Base-by-base conservation (phyloP, 2,797 vertebrate genomes). In the Yasuhikotakia modesta region DNA sequence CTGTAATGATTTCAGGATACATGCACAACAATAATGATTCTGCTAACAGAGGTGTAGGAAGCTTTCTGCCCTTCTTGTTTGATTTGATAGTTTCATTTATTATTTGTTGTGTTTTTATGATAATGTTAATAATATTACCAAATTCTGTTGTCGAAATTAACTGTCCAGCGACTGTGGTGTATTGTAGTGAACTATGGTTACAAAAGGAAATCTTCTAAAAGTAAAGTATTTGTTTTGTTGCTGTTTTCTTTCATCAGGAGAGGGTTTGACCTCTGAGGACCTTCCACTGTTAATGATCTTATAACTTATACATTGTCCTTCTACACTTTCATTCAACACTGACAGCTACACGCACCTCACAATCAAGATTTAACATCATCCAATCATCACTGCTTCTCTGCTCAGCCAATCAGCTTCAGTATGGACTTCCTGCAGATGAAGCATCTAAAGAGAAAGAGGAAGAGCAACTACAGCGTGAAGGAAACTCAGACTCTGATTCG, bases 381-480 rank as follows among this genome's bases (percentile, higher is more conserved):
- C 14, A 8, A 14, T 21, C 17, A 30, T 12, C 55, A 24, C 61
- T 27, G 4, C n/a, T 3, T 53, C 52, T 8, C 32, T 53, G 46
- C 21, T 50, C 35, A 32, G 30, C 30, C 30, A 32, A 32, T 32
- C 2, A 32, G 30, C 35, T 39, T 39, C 86, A 90, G 86, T 83
- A 88, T 93, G 91, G 90, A 92, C 90, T 92, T 91, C 84, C 85
- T 92, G 71, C 90, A 95, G 90, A 94, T 96, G 91, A 97, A 96
- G 90, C 95, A 97, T 84, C 90, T 96, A 77, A 96, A 96, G 91
- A 94, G 96, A 83, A 97, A 96, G 89, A 93, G 96, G 80, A 98
- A 98, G 94, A 97, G 95, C 84, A 98, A 98, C 92, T 98, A 97
- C 90, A 97, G 95, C 1, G 94, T 98, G 82, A 95, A 95, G 88